Conservation (phyloP, 2,113 vertebrate species). For the Neolamprologus toae region DNA sequence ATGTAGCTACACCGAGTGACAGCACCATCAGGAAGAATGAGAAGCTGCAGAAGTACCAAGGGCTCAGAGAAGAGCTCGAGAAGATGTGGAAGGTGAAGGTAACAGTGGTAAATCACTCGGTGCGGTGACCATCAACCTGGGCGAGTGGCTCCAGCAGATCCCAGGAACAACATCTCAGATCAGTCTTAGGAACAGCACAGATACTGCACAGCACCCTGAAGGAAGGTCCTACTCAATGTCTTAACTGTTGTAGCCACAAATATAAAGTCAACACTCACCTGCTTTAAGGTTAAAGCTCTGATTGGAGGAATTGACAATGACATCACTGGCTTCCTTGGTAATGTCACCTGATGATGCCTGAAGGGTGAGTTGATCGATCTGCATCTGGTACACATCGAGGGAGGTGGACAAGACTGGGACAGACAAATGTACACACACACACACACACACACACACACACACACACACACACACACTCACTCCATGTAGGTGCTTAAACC, state of each 20-base stretch:
- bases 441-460: background rate
- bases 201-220: background rate
- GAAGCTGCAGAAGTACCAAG: background rate
- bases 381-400: accelerated
- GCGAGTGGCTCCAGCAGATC: background rate
- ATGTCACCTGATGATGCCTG: background rate
- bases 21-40: background rate
- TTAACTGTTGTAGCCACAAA: background rate
- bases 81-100: background rate
- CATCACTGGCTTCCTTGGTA: background rate
- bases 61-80: background rate
- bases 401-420: background rate
- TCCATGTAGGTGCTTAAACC: background rate
- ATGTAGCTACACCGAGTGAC: background rate
- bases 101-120: background rate
- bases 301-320: background rate
- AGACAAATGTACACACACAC: accelerated
- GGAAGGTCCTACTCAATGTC: background rate
- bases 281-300: background rate
- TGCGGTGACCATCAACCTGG: accelerated
- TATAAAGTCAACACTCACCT: background rate
- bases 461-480: background rate
- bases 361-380: background rate
- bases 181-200: accelerated
- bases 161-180: background rate